These are phyloP conservation scores for Elaeidobius kamerunicus DNA, from an alignment of 2,888 invertebrate species.

Conservation along the genomic window DNA sequence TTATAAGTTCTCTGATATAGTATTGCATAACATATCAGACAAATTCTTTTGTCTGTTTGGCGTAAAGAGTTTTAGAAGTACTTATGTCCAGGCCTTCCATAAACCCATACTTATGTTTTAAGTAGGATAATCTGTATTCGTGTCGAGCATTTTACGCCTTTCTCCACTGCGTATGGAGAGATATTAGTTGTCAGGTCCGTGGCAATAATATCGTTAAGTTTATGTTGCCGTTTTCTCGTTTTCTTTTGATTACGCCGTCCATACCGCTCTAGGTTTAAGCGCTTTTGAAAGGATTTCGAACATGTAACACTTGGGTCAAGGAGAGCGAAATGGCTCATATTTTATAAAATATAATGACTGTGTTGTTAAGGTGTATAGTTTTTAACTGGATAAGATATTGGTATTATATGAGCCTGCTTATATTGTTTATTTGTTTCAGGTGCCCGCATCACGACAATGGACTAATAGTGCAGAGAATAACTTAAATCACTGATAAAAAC, in stretches of 20 bases:
- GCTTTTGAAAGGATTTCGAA: slow-evolving; percentile 18
- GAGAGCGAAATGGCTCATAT: slow-evolving; percentile 18
- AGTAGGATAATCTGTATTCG: slow-evolving; percentile 39
- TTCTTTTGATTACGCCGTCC: slow-evolving; percentile 26
- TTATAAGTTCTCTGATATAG: too few species aligned
- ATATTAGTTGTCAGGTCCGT: slow-evolving; percentile 42
- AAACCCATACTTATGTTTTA: slow-evolving; percentile 35
- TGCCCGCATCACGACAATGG: not conserved
- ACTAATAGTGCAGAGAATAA: too few species aligned
- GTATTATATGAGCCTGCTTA: too few species aligned
- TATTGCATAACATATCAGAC: too few species aligned
- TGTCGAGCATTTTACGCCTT: slow-evolving; percentile 36
- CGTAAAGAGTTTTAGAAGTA: too few species aligned
- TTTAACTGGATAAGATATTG: too few species aligned
- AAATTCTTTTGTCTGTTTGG: too few species aligned
- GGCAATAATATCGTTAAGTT: slow-evolving; percentile 45
- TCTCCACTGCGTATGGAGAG: slow-evolving; percentile 19
- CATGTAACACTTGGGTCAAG: slow-evolving; percentile 24
- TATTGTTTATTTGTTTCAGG: slow-evolving; percentile 9
- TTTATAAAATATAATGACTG: slow-evolving; percentile 19
- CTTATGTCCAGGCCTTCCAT: slow-evolving; percentile 15
- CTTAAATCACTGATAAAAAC: too few species aligned
- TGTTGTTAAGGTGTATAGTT: too few species aligned
- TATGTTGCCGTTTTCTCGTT: slow-evolving; percentile 35
- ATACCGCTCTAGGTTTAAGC: slow-evolving; percentile 14